phyloP scores from a whole-genome alignment of 2,797 vertebrate species.

The Morelia viridis region DNA sequence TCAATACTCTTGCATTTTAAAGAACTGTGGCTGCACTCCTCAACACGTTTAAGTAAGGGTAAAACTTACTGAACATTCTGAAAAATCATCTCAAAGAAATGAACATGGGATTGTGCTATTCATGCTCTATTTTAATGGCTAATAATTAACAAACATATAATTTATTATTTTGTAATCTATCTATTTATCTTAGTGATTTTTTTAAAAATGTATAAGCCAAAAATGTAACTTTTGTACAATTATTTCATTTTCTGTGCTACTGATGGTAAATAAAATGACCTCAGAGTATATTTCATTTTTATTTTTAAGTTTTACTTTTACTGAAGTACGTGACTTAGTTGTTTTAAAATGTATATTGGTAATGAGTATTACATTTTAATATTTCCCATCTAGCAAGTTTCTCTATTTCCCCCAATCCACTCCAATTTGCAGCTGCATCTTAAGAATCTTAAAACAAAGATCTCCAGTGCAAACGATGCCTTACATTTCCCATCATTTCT shows the following conservation, averaged over 20 bases:
- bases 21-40: not conserved
- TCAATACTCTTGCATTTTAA: not conserved
- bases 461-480: not conserved
- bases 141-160: not conserved
- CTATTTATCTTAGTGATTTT: not conserved
- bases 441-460: not conserved
- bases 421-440: not conserved
- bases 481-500: not conserved
- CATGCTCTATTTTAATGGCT: not conserved
- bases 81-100: not conserved
- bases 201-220: not conserved
- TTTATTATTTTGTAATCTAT: not conserved
- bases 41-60: not conserved
- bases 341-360: not conserved
- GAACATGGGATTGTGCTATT: not conserved
- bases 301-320: not conserved
- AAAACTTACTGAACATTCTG: not conserved
- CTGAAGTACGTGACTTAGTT: not conserved
- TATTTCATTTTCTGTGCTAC: not conserved
- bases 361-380: not conserved
- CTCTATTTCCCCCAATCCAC: not conserved
- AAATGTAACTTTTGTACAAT: not conserved
- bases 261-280: not conserved
- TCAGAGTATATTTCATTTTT: not conserved
- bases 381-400: not conserved